A percentile compares a stretch with the other conserved stretches of the same genome.
Conservation (phyloP, 2,888 invertebrate genomes). For the Resseliella maxima region DNA sequence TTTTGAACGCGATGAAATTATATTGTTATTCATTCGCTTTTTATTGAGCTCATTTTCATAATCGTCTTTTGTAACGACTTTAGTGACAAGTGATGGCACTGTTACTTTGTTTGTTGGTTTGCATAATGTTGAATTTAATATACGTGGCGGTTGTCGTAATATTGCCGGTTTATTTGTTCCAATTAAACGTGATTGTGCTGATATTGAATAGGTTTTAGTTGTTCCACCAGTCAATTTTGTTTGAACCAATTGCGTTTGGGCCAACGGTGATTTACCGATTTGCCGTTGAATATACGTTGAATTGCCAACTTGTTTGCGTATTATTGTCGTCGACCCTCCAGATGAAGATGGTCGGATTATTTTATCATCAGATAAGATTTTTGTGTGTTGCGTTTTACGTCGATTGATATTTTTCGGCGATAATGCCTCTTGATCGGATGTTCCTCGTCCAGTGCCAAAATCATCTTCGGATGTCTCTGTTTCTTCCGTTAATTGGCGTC, state of each 20-base stretch:
- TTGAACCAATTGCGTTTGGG: conserved; percentile 55
- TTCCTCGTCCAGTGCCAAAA: neutral
- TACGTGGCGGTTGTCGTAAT: conserved; percentile 56
- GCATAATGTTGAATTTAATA: conserved; percentile 56
- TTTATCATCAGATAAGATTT: conserved; percentile 61
- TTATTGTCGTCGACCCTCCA: conserved; percentile 57
- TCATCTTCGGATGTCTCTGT: conserved; percentile 52
- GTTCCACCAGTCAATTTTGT: neutral
- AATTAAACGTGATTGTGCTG: neutral
- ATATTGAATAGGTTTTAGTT: conserved; percentile 46
- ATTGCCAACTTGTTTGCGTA: neutral
- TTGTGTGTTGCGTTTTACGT: conserved; percentile 61
- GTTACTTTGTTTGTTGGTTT: conserved; percentile 33
- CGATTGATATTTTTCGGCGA: conserved; percentile 58
- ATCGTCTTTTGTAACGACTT: conserved; percentile 47
- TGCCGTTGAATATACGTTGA: conserved; percentile 55
- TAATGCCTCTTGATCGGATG: neutral
- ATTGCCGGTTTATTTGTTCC: conserved; percentile 32
- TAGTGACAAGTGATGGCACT: conserved; percentile 55
- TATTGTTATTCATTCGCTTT: conserved; percentile 46
- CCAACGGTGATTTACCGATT: conserved; percentile 2
- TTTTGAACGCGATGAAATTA: conserved; percentile 45
- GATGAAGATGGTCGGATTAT: conserved; percentile 59
- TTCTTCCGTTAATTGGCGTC: neutral
- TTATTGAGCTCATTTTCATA: neutral